Percentiles rank a stretch among this genome's conserved stretches.
Evolutionary conservation across 2,888 invertebrate genomes (phyloP).

Genomic region (Luperina nickerlii): DNA sequence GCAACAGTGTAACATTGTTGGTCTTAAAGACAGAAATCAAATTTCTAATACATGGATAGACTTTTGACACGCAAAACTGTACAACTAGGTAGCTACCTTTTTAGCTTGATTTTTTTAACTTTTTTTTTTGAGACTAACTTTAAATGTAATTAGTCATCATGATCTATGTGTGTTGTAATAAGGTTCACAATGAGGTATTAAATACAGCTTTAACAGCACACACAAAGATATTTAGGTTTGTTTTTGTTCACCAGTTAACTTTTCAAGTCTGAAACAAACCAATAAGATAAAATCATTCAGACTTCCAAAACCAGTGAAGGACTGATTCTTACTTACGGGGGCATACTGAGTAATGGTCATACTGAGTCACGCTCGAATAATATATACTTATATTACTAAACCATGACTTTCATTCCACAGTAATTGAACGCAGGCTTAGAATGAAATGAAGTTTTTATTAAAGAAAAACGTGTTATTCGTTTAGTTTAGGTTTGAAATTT

Average conservation of each 20-base stretch:
- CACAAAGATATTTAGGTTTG: background rate
- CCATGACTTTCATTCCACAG: conserved; percentile 57
- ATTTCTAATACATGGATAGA: no score
- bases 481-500: background rate
- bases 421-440: conserved; percentile 49
- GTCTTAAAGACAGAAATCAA: no score
- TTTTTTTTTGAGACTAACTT: background rate
- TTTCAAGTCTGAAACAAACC: background rate
- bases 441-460: conserved; percentile 23
- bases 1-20: no score
- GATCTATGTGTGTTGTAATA: no score
- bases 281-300: conserved; percentile 11
- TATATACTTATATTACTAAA: conserved; percentile 60
- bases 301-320: conserved; percentile 19
- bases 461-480: background rate
- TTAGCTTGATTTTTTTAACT: no score
- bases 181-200: background rate
- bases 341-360: conserved; percentile 28
- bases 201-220: background rate
- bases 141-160: background rate
- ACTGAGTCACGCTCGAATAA: conserved; percentile 62
- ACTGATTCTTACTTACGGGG: conserved; percentile 6
- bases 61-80: no score
- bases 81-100: background rate
- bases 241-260: background rate